These are phyloP conservation scores for Rhagium mordax DNA, from an alignment of 2,888 invertebrate genomes.

Conservation along the genomic window DNA sequence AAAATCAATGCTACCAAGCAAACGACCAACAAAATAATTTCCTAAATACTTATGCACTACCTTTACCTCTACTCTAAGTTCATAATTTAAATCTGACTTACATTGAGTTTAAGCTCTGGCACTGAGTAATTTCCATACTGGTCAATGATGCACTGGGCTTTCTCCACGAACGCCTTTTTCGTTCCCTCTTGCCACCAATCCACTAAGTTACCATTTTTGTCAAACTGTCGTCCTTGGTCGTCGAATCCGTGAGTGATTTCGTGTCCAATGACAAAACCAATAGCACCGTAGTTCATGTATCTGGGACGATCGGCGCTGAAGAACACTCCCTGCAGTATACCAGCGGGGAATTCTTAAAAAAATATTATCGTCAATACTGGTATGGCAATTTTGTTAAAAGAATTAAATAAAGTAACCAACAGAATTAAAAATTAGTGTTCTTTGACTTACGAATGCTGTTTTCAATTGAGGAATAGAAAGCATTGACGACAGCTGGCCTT, in stretches of 20 bases:
- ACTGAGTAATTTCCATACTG: constrained; percentile 95
- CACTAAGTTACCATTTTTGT: constrained; percentile 90
- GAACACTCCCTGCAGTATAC: constrained; percentile 93
- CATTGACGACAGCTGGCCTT: constrained; percentile 88
- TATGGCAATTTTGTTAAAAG: too few species aligned
- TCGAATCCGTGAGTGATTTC: constrained; percentile 95
- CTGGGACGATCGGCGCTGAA: constrained; percentile 90
- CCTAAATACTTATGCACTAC: constrained; percentile 2
- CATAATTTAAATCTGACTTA: constrained; percentile 67
- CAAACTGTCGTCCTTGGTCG: constrained; percentile 93
- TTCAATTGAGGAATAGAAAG: constrained; percentile 88
- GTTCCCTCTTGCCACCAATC: constrained; percentile 95
- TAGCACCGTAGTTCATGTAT: constrained; percentile 94
- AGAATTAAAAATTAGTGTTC: too few species aligned
- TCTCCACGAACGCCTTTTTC: constrained; percentile 85
- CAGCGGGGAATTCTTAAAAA: constrained; percentile 89
- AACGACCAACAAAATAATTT: neutral
- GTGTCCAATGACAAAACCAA: constrained; percentile 93
- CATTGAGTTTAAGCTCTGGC: constrained; percentile 81
- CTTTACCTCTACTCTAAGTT: neutral
- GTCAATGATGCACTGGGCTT: constrained; percentile 91
- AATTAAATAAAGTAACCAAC: too few species aligned
- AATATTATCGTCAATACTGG: neutral
- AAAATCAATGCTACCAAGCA: neutral
- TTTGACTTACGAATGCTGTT: constrained; percentile 88